Evolutionary conservation across 2,888 invertebrate genomes (phyloP).

Genomic region (Poecilus cupreus): DNA sequence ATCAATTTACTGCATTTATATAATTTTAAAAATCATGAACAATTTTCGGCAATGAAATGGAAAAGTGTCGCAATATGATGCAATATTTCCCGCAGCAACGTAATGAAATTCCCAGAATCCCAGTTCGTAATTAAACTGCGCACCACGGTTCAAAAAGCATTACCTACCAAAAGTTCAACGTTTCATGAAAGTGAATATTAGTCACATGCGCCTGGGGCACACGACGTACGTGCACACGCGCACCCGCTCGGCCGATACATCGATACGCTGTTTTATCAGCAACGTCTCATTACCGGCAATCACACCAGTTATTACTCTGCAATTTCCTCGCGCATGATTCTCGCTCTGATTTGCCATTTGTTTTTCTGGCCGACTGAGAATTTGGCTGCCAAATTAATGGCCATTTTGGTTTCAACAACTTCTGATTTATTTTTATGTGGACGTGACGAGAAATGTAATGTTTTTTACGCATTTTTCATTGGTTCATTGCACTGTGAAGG

Average conservation of each 20-base stretch:
- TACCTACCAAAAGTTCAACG: constrained; percentile 41
- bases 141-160: neutral
- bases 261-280: neutral
- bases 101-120: constrained; percentile 13
- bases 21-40: too few species aligned
- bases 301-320: constrained; percentile 30
- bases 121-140: neutral
- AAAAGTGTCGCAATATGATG: too few species aligned
- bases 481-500: constrained; percentile 22
- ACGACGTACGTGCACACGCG: neutral
- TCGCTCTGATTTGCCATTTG: constrained; percentile 33
- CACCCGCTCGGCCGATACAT: neutral
- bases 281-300: constrained; percentile 25
- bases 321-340: neutral
- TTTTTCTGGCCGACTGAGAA: neutral
- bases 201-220: neutral
- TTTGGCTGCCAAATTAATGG: constrained; percentile 35
- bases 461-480: constrained; percentile 27
- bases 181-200: constrained; percentile 39
- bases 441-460: constrained; percentile 22
- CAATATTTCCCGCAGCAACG: neutral
- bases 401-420: constrained; percentile 17
- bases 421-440: neutral
- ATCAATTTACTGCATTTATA: too few species aligned
- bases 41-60: too few species aligned